These are phyloP conservation scores for Aphelenchoides fujianensis DNA, from an alignment of 1,140 invertebrate species.

Conservation along the genomic window DNA sequence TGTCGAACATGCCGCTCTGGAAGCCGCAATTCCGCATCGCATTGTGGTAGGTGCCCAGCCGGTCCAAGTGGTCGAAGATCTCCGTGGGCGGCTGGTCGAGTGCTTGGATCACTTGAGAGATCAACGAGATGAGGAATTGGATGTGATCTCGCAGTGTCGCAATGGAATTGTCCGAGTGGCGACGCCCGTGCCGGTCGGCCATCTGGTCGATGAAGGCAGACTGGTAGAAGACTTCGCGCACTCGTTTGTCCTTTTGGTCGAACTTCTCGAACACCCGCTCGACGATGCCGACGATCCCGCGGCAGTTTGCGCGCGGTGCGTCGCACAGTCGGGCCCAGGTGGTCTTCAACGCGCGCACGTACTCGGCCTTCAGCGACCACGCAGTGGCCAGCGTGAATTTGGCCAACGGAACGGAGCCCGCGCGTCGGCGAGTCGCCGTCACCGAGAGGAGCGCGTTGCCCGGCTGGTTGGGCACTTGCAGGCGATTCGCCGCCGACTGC, in stretches of 20 bases:
- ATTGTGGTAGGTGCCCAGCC: conserved; percentile 51
- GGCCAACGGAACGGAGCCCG: background rate
- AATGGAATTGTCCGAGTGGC: conserved; percentile 48
- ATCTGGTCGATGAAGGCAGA: conserved; percentile 57
- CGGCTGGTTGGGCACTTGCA: background rate
- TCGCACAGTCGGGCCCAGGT: conserved; percentile 55
- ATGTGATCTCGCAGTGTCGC: conserved; percentile 56
- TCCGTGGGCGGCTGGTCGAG: conserved; percentile 48
- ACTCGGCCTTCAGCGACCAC: conserved; percentile 49
- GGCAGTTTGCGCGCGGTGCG: conserved; percentile 52
- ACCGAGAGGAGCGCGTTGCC: background rate
- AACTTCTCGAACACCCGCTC: conserved; percentile 59
- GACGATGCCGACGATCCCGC: conserved; percentile 55
- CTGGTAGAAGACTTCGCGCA: conserved; percentile 54
- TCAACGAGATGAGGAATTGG: conserved; percentile 58
- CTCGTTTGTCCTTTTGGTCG: conserved; percentile 52
- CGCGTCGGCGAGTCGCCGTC: background rate
- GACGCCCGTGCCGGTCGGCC: conserved; percentile 34
- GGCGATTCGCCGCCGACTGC: background rate
- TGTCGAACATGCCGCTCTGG: conserved; percentile 51
- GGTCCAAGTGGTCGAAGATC: conserved; percentile 55
- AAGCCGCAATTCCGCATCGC: conserved; percentile 50
- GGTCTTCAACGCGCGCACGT: conserved; percentile 54
- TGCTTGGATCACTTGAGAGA: conserved; percentile 41
- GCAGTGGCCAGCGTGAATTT: conserved; percentile 34